Conservation (phyloP, 64 coral and sea anemone species). For the Montipora sp. region DNA sequence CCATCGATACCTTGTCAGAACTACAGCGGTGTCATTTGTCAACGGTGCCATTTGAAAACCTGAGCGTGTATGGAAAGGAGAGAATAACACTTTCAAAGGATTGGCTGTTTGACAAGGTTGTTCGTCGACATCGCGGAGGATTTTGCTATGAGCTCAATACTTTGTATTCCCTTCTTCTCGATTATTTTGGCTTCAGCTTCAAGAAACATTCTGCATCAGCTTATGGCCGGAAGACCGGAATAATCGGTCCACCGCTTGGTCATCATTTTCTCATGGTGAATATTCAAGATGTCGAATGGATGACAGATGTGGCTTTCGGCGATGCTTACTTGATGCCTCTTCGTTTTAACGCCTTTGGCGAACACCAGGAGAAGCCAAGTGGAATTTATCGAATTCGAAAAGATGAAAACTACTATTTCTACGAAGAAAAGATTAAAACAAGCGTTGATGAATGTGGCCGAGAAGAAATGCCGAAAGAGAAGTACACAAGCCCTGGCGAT, state of each 20-base stretch:
- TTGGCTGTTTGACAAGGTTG: conserved; percentile 68
- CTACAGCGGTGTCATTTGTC: conserved; percentile 51
- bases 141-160: conserved; percentile 66
- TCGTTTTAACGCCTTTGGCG: not conserved
- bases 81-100: conserved; percentile 21
- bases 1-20: not conserved
- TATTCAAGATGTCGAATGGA: conserved; percentile 13
- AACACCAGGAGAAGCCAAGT: conserved; percentile 36
- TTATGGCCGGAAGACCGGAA: not conserved
- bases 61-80: conserved; percentile 59
- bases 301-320: conserved; percentile 60
- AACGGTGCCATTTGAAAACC: conserved; percentile 65
- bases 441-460: conserved; percentile 24
- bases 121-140: conserved; percentile 59
- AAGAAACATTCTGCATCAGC: conserved; percentile 1
- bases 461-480: not conserved
- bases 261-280: not conserved
- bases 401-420: conserved; percentile 37
- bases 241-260: not conserved
- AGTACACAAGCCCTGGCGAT: not conserved
- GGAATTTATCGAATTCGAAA: conserved; percentile 59
- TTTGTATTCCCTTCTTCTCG: conserved; percentile 46
- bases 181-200: conserved; percentile 46
- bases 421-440: conserved; percentile 20
- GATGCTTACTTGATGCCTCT: conserved; percentile 42